Conservation (phyloP, 2,113 vertebrate genomes). For the Galbula dea region DNA sequence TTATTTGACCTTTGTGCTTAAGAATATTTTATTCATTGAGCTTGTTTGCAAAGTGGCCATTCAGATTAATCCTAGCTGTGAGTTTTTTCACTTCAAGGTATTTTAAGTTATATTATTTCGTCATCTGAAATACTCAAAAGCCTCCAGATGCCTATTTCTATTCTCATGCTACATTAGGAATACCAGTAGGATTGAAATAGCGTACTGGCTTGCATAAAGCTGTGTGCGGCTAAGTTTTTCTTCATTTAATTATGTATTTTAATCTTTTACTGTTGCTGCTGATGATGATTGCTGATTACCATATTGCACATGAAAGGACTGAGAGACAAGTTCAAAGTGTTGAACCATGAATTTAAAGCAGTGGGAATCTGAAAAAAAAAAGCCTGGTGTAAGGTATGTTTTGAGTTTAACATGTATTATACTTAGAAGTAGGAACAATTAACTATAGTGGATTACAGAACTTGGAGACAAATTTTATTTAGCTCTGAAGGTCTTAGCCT, state of each 20-base stretch:
- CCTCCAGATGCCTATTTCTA: neutral
- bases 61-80: conserved; percentile 31
- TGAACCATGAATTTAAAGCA: neutral
- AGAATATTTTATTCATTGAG: conserved; percentile 1
- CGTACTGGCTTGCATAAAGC: neutral
- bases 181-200: neutral
- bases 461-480: neutral
- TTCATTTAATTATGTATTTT: neutral
- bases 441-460: neutral
- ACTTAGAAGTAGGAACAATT: neutral
- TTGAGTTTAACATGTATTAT: neutral
- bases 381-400: accelerated
- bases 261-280: neutral
- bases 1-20: neutral
- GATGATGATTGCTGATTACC: neutral
- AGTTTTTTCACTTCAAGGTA: neutral
- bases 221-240: neutral
- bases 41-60: neutral
- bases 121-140: neutral
- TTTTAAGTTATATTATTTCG: neutral
- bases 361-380: neutral
- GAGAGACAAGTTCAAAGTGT: neutral
- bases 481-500: neutral
- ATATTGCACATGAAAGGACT: neutral
- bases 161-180: neutral